Conservation (phyloP, 2,113 vertebrate species). For the Orientallactaga bullata region DNA sequence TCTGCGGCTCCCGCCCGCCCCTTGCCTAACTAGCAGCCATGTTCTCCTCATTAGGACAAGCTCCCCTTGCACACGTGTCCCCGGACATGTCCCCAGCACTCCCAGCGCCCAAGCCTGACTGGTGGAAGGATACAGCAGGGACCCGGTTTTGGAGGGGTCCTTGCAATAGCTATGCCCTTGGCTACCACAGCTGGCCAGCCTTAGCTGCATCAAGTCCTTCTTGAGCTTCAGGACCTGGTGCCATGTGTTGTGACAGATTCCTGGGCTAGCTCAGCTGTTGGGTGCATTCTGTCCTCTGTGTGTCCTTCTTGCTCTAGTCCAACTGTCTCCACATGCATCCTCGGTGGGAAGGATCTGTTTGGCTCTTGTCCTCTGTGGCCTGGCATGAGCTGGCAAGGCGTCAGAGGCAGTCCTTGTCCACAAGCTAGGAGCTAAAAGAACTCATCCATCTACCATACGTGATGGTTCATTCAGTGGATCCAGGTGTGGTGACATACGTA, state of each 20-base stretch:
- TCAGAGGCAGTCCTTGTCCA: slow-evolving; percentile 49
- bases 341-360: background rate
- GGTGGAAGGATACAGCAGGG: slow-evolving; percentile 59
- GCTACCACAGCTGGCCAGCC: slow-evolving; percentile 8
- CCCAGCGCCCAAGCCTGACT: slow-evolving; percentile 72
- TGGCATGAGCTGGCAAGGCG: background rate
- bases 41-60: slow-evolving; percentile 96
- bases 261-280: slow-evolving; percentile 43
- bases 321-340: slow-evolving; percentile 43
- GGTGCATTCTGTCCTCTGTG: slow-evolving; percentile 62
- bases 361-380: slow-evolving; percentile 1
- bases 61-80: slow-evolving; percentile 84
- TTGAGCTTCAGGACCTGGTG: slow-evolving; percentile 4
- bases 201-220: background rate
- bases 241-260: slow-evolving; percentile 24
- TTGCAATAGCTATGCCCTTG: slow-evolving; percentile 34
- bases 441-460: background rate
- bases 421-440: slow-evolving; percentile 49
- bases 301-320: slow-evolving; percentile 65
- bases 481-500: background rate
- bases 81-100: slow-evolving; percentile 79
- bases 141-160: slow-evolving; percentile 70
- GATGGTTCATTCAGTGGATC: slow-evolving; percentile 12
- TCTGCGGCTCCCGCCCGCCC: slow-evolving; percentile 93
- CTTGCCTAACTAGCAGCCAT: slow-evolving; percentile 98